Evolutionary conservation across 1,140 invertebrate species (phyloP).

Genomic region (Epicauta chinensis): DNA sequence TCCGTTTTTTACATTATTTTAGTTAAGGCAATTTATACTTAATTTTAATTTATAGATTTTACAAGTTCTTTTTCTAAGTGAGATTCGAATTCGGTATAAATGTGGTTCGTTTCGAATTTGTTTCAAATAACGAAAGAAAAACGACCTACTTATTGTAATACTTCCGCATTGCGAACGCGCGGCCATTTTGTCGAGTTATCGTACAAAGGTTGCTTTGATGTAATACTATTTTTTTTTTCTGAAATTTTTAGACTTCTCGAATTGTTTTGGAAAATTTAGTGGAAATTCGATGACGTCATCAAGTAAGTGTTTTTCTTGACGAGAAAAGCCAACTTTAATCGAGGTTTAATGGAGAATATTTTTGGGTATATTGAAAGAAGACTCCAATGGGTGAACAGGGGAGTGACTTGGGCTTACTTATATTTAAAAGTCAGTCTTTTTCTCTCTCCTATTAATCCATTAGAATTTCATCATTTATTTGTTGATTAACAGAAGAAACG

Average conservation of each 20-base stretch:
- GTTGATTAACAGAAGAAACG: too few relatives aligned
- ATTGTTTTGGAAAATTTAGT: background rate
- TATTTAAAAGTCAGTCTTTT: constrained; percentile 36
- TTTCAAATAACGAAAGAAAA: too few relatives aligned
- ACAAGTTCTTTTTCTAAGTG: background rate
- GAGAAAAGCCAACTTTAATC: background rate
- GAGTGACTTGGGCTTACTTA: constrained; percentile 36
- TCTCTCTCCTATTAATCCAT: constrained; percentile 39
- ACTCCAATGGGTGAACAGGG: constrained; percentile 33
- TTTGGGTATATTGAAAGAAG: background rate
- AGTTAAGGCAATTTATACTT: too few relatives aligned
- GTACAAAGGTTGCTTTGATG: background rate
- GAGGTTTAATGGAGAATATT: background rate
- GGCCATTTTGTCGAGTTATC: constrained; percentile 25
- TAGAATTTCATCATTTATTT: constrained; percentile 5
- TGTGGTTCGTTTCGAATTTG: too few relatives aligned
- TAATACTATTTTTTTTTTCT: background rate
- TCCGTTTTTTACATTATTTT: background rate
- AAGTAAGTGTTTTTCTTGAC: background rate
- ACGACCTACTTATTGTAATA: constrained; percentile 25
- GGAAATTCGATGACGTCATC: background rate
- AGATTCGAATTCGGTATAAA: too few relatives aligned
- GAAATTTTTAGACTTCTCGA: background rate
- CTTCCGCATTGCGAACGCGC: constrained; percentile 26
- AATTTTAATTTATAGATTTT: too few relatives aligned